These are phyloP conservation scores for Acipenser transmontanus DNA, from an alignment of 2,797 vertebrate genomes.

Conservation along the genomic window DNA sequence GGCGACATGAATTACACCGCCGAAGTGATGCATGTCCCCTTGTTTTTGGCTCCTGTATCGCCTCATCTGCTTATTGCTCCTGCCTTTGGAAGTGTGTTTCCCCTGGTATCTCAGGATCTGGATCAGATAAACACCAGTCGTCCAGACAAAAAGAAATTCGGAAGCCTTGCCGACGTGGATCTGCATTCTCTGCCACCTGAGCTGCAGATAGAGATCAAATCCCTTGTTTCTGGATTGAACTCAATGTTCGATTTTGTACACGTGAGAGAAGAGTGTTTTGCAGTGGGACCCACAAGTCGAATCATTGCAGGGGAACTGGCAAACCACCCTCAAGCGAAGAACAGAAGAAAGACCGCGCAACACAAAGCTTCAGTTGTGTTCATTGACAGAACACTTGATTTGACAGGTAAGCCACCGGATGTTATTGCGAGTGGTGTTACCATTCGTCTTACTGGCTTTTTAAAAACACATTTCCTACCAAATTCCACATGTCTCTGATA, in stretches of 20 bases:
- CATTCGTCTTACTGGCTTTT: no score
- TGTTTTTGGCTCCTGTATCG: slow-evolving; percentile 65
- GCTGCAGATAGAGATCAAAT: slow-evolving; percentile 65
- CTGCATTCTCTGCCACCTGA: slow-evolving; percentile 55
- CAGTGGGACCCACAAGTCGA: slow-evolving; percentile 79
- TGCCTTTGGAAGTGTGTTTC: slow-evolving; percentile 63
- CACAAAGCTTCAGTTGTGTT: slow-evolving; percentile 80
- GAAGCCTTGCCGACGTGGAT: slow-evolving; percentile 64
- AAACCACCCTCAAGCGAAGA: slow-evolving; percentile 68
- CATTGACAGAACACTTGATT: slow-evolving; percentile 83
- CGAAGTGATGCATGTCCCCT: slow-evolving; percentile 62
- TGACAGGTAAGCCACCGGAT: slow-evolving; percentile 66
- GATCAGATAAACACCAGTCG: slow-evolving; percentile 57
- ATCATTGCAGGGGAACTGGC: slow-evolving; percentile 80
- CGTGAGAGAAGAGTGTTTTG: slow-evolving; percentile 81
- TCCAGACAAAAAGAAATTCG: slow-evolving; percentile 69
- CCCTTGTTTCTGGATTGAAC: slow-evolving; percentile 66
- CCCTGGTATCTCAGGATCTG: slow-evolving; percentile 64
- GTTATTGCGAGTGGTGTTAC: no score
- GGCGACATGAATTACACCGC: slow-evolving; percentile 78
- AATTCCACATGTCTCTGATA: no score
- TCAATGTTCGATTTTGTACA: slow-evolving; percentile 64
- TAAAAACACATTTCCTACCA: no score
- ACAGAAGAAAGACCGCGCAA: slow-evolving; percentile 68
- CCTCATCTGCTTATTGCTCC: slow-evolving; percentile 72